Base-by-base conservation (phyloP, 2,113 vertebrate species). In the Varanus salvator region DNA sequence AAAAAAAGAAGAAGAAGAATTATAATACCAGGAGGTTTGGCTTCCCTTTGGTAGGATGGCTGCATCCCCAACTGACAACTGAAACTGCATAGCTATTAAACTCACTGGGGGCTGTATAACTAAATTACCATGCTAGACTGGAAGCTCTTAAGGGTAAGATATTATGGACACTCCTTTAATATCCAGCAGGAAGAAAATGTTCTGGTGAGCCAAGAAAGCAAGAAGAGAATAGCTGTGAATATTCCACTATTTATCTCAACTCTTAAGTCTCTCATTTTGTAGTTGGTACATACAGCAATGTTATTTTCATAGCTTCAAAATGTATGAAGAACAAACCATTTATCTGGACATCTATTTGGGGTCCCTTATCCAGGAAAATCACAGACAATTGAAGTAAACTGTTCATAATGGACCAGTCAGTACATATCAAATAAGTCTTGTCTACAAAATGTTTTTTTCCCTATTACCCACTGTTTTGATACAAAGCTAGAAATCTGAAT, bases 41-140 rank as follows among this genome's bases (percentile, higher is more conserved):
- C 87, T 80, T 93, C 91, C 90, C 91, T 75, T 76, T 1, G 34
- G 52, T 89, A 91, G 88, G 66, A 74, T 66, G 71, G 90, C 90
- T 84, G 0, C 21, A 71, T 92, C 83, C 90, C 92, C 92, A 89
- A 0, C 71, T 93, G 91, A 82, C 87, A 92, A 90, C 50, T 71
- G 95, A 89, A 95, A 66, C 86, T 60, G 72, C 48, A 27, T 5
- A 80, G 84, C 66, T 78, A 0, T 2, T 84, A 87, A 90, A 89
- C 17, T 4, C 72, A 0, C 27, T 38, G 25, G 86, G 31, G 38
- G 34, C 11, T 29, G 31, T 85, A 50, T 0, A 15, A 80, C 84
- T 88, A 86, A 87, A 89, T 85, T 84, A 68, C 72, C n/a, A 12
- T 0, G 0, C 84, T 1, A 0, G 27, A 8, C 29, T 88, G 19